Evolutionary conservation across 2,888 invertebrate genomes (phyloP), one percentile per base, ranked within the genome.

Genomic region (Lasioglossum figueresi): DNA sequence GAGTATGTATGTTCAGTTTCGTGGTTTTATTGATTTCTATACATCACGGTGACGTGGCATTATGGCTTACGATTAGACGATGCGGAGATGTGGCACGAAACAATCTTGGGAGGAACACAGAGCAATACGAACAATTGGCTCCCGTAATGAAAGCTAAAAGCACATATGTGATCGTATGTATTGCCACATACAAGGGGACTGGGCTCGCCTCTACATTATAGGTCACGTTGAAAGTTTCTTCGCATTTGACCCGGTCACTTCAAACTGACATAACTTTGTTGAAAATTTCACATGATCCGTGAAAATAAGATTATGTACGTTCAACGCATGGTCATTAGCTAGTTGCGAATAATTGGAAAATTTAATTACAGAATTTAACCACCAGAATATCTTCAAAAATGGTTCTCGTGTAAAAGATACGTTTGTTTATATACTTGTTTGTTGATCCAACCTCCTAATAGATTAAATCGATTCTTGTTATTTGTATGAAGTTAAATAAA

Each of bases 191-290:
- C 31, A 1, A 63, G 19, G 31, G 31, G 16, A 63, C 63, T 6
- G 63, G 8, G 63, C 31, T 31, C 63, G 63, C 8, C 56, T 23
- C 63, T 8, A 31, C 31, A 31, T 63, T 63, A 63, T 63, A 31
- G 63, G 63, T 63, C 63, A 31, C 63, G 63, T 31, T 63, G 63
- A 31, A 63, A 63, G 63, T 63, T 63, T 31, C 31, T 31, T 2
- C 63, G 63, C 31, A 31, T 63, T 63, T 63, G 31, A 63, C 63
- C 63, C 31, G 63, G 31, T 31, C 63, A 63, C 31, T 63, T 63
- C 63, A 31, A 63, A 31, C 63, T 63, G 31, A 16, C 63, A 63
- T 63, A 63, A 63, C 63, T 63, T 63, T 3, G 63, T 63, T 31
- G 16, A 63, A 56, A 31, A 63, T 31, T 16, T 31, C 31, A 63